Conservation (phyloP, 1,140 invertebrate genomes). For the Geopemphigus sp. region DNA sequence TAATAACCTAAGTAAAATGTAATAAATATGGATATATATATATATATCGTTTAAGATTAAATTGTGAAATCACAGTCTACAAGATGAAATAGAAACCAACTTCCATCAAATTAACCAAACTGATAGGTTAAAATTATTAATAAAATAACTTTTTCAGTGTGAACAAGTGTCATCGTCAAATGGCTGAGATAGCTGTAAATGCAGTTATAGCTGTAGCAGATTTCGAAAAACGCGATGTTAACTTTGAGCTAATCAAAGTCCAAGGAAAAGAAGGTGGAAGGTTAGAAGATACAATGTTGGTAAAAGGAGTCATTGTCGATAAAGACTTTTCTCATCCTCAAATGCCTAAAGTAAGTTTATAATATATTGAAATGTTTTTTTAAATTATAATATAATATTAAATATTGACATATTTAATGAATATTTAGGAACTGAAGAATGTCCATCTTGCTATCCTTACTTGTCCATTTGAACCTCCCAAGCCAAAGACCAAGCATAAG, state of each 20-base stretch:
- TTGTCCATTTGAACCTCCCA: conserved; percentile 99
- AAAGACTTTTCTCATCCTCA: conserved; percentile 99
- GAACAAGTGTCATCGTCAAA: conserved; percentile 87
- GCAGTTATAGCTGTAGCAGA: conserved; percentile 93
- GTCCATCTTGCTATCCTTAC: conserved; percentile 96
- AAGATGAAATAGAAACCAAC: too few relatives aligned
- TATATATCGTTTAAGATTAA: too few relatives aligned
- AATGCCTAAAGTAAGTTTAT: conserved; percentile 84
- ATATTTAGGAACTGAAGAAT: conserved; percentile 67
- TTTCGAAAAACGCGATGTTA: conserved; percentile 90
- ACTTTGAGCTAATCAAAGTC: conserved; percentile 99
- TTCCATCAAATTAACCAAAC: too few relatives aligned
- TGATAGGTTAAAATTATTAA: too few relatives aligned
- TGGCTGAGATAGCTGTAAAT: conserved; percentile 98
- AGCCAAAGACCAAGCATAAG: conserved; percentile 99
- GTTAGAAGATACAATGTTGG: conserved; percentile 95
- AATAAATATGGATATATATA: too few relatives aligned
- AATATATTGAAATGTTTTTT: too few relatives aligned
- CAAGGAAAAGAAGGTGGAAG: conserved; percentile 97
- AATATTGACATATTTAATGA: conserved; percentile 13
- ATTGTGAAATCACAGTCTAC: too few relatives aligned
- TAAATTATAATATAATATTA: background rate
- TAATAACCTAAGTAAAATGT: too few relatives aligned
- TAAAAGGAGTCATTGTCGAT: conserved; percentile 95
- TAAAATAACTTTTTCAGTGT: conserved; percentile 61